Conservation (phyloP, 2,888 invertebrate species). For the Autographa pulchrina region DNA sequence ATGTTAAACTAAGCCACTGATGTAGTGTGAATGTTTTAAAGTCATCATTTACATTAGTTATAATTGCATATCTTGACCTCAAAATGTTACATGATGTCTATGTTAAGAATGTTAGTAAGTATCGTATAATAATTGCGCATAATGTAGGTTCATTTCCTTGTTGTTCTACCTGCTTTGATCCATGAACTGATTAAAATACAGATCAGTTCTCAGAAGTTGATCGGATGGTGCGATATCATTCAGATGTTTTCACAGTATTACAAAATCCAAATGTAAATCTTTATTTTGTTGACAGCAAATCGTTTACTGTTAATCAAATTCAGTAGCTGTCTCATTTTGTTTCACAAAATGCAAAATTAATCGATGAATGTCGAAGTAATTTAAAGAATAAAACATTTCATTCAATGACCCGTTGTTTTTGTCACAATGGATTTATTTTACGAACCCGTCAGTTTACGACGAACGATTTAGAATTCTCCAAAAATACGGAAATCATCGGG, state of each 20-base stretch:
- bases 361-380: conserved; percentile 33
- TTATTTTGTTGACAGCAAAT: conserved; percentile 62
- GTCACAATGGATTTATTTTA: conserved; percentile 53
- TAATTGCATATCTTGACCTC: no score
- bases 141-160: conserved; percentile 22
- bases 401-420: conserved; percentile 57
- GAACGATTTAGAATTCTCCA: conserved; percentile 75
- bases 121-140: conserved; percentile 32
- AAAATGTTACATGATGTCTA: no score
- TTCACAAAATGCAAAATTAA: conserved; percentile 54
- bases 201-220: conserved; percentile 73
- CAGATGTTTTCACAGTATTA: conserved; percentile 66
- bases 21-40: no score
- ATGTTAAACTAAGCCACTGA: no score
- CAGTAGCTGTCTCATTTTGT: conserved; percentile 42
- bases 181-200: conserved; percentile 55
- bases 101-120: neutral
- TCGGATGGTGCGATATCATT: conserved; percentile 72
- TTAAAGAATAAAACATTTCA: conserved; percentile 43
- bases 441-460: conserved; percentile 59
- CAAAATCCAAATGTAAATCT: conserved; percentile 64
- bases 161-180: conserved; percentile 60
- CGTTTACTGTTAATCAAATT: conserved; percentile 54
- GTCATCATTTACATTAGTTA: no score
- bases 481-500: conserved; percentile 89